A percentile compares a stretch with the other conserved stretches of the same genome.
phyloP scores from a whole-genome alignment of 2,113 vertebrate genomes.

The Amblyornis subalaris region DNA sequence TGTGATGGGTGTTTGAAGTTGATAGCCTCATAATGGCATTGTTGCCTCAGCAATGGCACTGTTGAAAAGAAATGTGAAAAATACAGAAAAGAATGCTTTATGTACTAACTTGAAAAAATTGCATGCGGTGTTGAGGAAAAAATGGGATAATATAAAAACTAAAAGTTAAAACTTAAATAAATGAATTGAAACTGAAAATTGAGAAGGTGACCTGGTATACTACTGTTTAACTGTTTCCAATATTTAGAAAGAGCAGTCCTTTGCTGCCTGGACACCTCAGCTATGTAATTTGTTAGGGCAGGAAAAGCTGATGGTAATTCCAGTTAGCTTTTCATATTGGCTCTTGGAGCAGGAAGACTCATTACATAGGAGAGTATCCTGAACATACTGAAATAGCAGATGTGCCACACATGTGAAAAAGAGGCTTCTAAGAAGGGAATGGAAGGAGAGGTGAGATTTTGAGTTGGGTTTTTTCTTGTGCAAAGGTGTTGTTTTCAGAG shows the following conservation, averaged over 20 bases:
- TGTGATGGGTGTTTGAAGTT: not conserved
- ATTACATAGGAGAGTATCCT: not conserved
- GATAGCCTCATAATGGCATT: not conserved
- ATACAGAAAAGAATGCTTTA: not conserved
- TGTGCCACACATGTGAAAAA: not conserved
- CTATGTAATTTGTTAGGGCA: not conserved
- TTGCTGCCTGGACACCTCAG: not conserved
- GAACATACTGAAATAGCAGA: not conserved
- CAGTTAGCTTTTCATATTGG: not conserved
- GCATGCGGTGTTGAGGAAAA: not conserved
- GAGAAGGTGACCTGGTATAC: not conserved
- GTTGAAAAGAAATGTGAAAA: not conserved
- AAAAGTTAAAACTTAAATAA: not conserved
- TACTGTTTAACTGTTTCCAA: not conserved
- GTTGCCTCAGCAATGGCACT: not conserved
- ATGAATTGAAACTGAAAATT: not conserved
- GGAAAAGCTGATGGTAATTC: not conserved
- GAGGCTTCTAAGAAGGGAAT: not conserved
- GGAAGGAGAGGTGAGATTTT: not conserved
- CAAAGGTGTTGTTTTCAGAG: not conserved
- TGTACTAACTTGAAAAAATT: not conserved
- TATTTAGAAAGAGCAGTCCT: not conserved
- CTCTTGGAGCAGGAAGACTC: not conserved
- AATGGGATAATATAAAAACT: not conserved
- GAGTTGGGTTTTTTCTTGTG: accelerated